Base-by-base conservation (phyloP, 1,140 invertebrate genomes). In the Hycleus cichorii region DNA sequence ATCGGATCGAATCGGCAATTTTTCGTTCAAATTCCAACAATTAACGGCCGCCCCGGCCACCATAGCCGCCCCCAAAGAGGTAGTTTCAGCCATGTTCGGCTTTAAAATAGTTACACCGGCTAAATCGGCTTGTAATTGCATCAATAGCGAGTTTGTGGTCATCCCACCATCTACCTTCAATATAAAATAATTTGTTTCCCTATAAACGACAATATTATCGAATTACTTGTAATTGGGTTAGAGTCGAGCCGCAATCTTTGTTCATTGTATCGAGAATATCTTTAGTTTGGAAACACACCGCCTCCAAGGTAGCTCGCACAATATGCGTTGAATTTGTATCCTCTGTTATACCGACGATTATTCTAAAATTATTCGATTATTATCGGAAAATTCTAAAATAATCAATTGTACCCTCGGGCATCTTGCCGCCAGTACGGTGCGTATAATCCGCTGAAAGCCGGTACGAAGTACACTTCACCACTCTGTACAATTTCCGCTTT, bases 371-470 rank as follows among this genome's bases (percentile, higher is more conserved):
- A 18, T 18, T 26, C 47, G 25, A 47, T 39, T 47, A 47, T 44
- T 18, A 24, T 12, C 25, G 47, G 25, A 18, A 18, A 18, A 18
- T 18, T 18, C 18, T 18, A 18, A 18, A 18, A 18, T 1, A 18
- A 1, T 18, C 18, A 18, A 18, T 18, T 2, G 18, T 65, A 89
- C 87, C 93, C 93, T 74, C 93, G 81, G 3, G 95, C 95, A 78
- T 95, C 91, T 68, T 90, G 86, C 64, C 88, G 80, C 95, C 95
- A 98, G 73, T 97, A 93, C 0, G 97, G 96, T 46, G 95, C 95
- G 73, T 95, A 97, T 0, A 99, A 76, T 3, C 96, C 97, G 52
- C 88, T 89, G 73, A 98, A 95, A 4, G 91, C 91, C 1, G 95
- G 95, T 6, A 98, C 95, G 75, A 98, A 98, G 72, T 92, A 94